Evolutionary conservation across 2,797 vertebrate species (phyloP).

Genomic region (Yasuhikotakia modesta): DNA sequence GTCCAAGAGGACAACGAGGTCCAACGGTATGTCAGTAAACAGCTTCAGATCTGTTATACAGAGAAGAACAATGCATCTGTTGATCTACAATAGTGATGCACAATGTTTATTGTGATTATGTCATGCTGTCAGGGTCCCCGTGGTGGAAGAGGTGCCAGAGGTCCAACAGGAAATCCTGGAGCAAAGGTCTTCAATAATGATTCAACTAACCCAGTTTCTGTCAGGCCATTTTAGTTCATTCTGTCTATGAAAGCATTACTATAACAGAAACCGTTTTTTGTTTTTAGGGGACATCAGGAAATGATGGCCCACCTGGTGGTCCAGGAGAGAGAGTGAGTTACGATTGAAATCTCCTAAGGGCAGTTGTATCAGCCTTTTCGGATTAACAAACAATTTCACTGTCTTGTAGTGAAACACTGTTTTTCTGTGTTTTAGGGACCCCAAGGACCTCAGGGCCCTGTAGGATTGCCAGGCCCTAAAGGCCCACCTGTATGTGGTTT

Average conservation of each 20-base stretch:
- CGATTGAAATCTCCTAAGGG: constrained; percentile 20
- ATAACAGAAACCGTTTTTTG: constrained; percentile 12
- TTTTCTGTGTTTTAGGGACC: constrained; percentile 82
- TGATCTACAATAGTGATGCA: not conserved
- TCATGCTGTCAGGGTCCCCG: constrained; percentile 84
- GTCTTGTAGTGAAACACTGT: not conserved
- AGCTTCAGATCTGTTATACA: not conserved
- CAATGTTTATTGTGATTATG: not conserved
- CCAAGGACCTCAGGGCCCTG: constrained; percentile 81
- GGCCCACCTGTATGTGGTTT: constrained; percentile 90
- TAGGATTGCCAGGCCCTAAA: constrained; percentile 44
- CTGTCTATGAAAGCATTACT: not conserved
- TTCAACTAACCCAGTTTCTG: not conserved
- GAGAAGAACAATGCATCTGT: constrained; percentile 25
- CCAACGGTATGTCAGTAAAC: constrained; percentile 83
- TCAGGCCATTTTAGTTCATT: not conserved
- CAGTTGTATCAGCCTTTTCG: constrained; percentile 15
- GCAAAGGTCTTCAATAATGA: constrained; percentile 81
- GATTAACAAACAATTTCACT: not conserved
- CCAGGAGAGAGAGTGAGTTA: constrained; percentile 92
- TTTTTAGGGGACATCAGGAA: constrained; percentile 90
- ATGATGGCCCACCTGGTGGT: constrained; percentile 91
- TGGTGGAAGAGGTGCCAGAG: constrained; percentile 93
- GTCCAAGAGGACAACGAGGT: constrained; percentile 94
- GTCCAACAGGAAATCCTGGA: constrained; percentile 96